Base-by-base conservation (phyloP, 1,140 invertebrate species). In the Drosophila rufa region DNA sequence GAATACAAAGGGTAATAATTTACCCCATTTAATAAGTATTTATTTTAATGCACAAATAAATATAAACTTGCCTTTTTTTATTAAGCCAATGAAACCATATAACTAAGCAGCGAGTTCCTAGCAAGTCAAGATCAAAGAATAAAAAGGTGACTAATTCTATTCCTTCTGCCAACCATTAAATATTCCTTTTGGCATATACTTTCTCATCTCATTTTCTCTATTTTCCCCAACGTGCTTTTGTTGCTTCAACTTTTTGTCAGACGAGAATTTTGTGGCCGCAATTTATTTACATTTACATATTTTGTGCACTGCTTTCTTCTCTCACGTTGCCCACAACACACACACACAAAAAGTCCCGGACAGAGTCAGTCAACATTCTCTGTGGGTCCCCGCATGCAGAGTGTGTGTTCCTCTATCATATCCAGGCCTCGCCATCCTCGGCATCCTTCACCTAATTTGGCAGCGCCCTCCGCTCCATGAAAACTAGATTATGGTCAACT, bases 401-500 rank as follows among this genome's bases (percentile, higher is more conserved):
- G 80, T 15, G 59, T 11, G 27, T 30, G 27, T 55, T 48, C 69
- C 45, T 64, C 33, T 36, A 70, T 64, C 64, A 77, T 75, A 83
- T 80, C 83, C 38, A 11, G n/a, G 53, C 33, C 17, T 40, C 33
- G 19, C 53, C 22, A 25, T 25, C 22, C 30, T 33, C 2, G 33
- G 27, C 6, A 40, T 56, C 53, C 84, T 90, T 90, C 78, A 90
- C 85, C 84, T 81, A 90, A 87, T 87, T 90, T 84, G 66, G 47
- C 43, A 36, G 17, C 60, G 25, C 30, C 30, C 46, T 33, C 14
- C 36, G 65, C 66, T 70, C 38, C 62, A 67, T 50, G 79, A 51
- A 76, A 82, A 82, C 71, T 79, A 75, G 75, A 91, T 90, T 90
- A 90, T 85, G 86, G 85, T 82, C 81, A 90, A 85, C 74, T 66